These are phyloP conservation scores for Xylota segnis DNA, from an alignment of 2,888 invertebrate species.

Conservation along the genomic window DNA sequence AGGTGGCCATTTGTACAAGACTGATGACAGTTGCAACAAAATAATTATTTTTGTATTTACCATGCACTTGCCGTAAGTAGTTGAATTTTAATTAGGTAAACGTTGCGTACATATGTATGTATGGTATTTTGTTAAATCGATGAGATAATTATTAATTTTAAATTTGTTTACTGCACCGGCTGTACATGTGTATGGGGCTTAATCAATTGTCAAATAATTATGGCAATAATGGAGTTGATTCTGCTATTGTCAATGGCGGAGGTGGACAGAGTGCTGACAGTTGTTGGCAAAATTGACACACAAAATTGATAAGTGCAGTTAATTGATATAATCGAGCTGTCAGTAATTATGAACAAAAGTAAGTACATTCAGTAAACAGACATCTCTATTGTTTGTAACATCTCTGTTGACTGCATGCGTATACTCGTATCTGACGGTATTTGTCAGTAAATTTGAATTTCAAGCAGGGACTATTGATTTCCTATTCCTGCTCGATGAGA, in stretches of 20 bases:
- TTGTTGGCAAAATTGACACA: background rate
- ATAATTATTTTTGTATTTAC: conserved; percentile 65
- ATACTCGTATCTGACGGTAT: too few relatives aligned
- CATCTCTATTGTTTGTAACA: too few relatives aligned
- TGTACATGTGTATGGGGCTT: conserved; percentile 8
- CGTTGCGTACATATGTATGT: conserved; percentile 23
- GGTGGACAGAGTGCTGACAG: background rate
- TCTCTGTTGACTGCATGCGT: background rate
- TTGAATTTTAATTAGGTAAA: conserved; percentile 68
- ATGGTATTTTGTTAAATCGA: conserved; percentile 32
- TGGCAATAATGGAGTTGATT: conserved; percentile 30
- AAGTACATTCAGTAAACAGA: too few relatives aligned
- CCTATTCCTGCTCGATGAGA: background rate
- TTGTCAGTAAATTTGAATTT: too few relatives aligned
- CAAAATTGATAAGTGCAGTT: background rate
- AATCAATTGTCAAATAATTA: conserved; percentile 60
- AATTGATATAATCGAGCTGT: background rate
- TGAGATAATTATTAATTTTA: conserved; percentile 61
- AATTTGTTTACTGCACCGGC: conserved; percentile 30
- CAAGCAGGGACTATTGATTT: background rate
- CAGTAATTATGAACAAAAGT: background rate
- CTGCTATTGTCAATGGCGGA: conserved; percentile 10
- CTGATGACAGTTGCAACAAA: conserved; percentile 44
- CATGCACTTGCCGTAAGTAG: conserved; percentile 61
- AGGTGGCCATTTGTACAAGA: background rate